A percentile compares a stretch with the other conserved stretches of the same genome.
These are phyloP conservation scores for Sturnira hondurensis DNA, from an alignment of 2,113 vertebrate genomes.

Conservation along the genomic window DNA sequence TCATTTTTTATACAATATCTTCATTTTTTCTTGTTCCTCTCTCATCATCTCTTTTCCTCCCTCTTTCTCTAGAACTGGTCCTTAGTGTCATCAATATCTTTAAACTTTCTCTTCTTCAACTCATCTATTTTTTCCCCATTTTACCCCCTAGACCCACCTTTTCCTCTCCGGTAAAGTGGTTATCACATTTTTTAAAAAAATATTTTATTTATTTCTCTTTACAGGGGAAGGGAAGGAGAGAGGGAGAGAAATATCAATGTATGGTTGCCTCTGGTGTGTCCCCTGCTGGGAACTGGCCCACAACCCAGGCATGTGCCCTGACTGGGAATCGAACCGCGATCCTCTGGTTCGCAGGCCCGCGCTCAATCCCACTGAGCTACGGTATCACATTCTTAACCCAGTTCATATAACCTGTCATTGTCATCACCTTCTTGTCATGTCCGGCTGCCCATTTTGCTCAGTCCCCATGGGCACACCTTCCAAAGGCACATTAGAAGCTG, in stretches of 20 bases:
- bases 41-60: not conserved
- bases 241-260: too few species aligned
- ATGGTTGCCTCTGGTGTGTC: too few species aligned
- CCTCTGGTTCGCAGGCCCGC: too few species aligned
- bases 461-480: not conserved
- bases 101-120: not conserved
- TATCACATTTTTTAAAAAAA: too few species aligned
- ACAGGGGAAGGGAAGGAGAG: too few species aligned
- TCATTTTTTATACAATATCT: not conserved
- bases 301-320: too few species aligned
- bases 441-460: not conserved
- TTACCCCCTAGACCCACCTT: not conserved
- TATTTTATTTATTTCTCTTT: too few species aligned
- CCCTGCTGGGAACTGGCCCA: too few species aligned
- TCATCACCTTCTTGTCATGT: not conserved
- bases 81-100: not conserved
- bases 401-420: not conserved
- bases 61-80: not conserved
- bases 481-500: not conserved
- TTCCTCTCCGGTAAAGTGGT: not conserved
- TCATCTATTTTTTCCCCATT: not conserved
- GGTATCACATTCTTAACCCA: not conserved
- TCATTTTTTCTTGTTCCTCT: not conserved
- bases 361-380: too few species aligned
- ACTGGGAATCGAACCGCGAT: too few species aligned